Conservation (phyloP, 2,113 vertebrate genomes). For the Azemiops feae region DNA sequence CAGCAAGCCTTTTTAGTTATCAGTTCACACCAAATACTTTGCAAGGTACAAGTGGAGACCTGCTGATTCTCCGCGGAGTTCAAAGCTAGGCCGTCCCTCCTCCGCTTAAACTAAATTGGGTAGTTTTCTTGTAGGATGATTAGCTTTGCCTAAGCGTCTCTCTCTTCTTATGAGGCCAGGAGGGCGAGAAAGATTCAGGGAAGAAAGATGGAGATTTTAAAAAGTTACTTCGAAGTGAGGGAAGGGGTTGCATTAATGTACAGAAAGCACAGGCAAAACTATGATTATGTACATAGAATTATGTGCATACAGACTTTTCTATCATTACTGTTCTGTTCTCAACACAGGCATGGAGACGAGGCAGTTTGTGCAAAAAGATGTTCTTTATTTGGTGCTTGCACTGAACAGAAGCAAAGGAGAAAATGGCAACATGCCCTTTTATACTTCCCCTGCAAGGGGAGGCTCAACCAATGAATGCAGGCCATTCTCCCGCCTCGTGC, state of each 20-base stretch:
- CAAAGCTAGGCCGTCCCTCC: not conserved
- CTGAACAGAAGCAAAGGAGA: too few species aligned
- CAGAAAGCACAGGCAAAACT: not conserved
- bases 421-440: too few species aligned
- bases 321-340: too few species aligned
- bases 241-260: not conserved
- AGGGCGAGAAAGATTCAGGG: not conserved
- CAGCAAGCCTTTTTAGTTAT: not conserved
- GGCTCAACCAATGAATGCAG: too few species aligned
- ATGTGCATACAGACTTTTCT: not conserved
- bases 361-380: too few species aligned
- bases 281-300: not conserved
- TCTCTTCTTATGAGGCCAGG: not conserved
- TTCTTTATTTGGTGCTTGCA: too few species aligned
- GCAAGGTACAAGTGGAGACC: not conserved
- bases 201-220: not conserved
- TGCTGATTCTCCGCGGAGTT: not conserved
- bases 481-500: too few species aligned
- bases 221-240: not conserved
- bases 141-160: not conserved
- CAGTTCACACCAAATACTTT: not conserved
- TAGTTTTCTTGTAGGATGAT: not conserved
- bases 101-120: not conserved
- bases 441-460: too few species aligned
- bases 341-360: too few species aligned